phyloP scores from a whole-genome alignment of 2,797 vertebrate species.

The Microctenopoma steveboyesi region DNA sequence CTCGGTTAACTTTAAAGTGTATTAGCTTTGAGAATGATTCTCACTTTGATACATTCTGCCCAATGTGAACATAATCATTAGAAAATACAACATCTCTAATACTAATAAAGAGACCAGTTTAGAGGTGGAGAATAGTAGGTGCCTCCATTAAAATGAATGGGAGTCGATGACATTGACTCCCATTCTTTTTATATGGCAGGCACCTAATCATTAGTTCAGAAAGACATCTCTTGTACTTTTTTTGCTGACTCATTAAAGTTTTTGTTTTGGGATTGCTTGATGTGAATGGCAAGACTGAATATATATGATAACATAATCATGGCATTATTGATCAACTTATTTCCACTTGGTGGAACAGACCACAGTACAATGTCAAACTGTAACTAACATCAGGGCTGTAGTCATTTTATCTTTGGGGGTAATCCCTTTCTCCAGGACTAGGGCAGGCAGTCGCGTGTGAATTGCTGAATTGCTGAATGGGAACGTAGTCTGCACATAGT shows the following conservation, averaged over 20 bases:
- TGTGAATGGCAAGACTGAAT: neutral
- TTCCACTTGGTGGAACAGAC: neutral
- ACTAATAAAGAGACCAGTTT: too few species aligned
- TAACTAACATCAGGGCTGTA: neutral
- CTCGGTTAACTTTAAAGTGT: neutral
- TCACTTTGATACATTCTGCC: neutral
- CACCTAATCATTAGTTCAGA: neutral
- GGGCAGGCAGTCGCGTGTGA: too few species aligned
- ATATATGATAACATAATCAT: too few species aligned
- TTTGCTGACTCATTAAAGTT: neutral
- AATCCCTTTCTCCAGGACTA: too few species aligned
- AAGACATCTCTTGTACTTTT: constrained; percentile 5
- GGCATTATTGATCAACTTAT: neutral
- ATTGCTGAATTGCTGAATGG: too few species aligned
- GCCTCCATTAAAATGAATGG: too few species aligned
- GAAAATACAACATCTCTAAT: neutral
- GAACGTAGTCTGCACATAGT: too few species aligned
- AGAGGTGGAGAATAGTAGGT: too few species aligned
- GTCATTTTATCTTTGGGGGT: too few species aligned
- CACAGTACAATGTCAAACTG: neutral
- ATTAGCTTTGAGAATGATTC: neutral
- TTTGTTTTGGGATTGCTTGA: neutral
- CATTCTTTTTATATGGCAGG: too few species aligned
- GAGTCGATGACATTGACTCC: too few species aligned
- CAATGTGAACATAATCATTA: neutral